Evolutionary conservation across 2,888 invertebrate genomes (phyloP).

Genomic region (Hyposoter didymator): DNA sequence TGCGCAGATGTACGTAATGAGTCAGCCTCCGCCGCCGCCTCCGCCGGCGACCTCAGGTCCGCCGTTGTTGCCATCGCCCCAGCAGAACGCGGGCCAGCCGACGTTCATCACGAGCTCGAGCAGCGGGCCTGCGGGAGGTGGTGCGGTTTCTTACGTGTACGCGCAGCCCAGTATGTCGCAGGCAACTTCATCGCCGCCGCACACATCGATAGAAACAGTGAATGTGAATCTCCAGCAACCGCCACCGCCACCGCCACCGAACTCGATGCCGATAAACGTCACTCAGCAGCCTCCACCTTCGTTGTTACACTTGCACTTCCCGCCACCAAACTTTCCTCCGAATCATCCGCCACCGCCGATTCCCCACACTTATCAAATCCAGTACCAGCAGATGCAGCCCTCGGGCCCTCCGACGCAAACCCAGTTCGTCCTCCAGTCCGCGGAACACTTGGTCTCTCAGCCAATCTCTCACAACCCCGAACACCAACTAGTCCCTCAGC

Average conservation of each 20-base stretch:
- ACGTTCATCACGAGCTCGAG: slow-evolving; percentile 77
- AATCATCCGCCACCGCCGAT: slow-evolving; percentile 83
- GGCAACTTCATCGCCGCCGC: slow-evolving; percentile 78
- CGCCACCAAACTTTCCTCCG: slow-evolving; percentile 82
- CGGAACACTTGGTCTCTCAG: slow-evolving; percentile 78
- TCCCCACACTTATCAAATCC: slow-evolving; percentile 83
- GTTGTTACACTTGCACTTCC: slow-evolving; percentile 81
- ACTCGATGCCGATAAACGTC: slow-evolving; percentile 75
- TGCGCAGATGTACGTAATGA: slow-evolving; percentile 83
- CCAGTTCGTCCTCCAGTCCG: slow-evolving; percentile 81
- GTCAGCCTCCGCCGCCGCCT: slow-evolving; percentile 78
- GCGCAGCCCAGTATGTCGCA: slow-evolving; percentile 80
- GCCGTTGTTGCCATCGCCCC: slow-evolving; percentile 72
- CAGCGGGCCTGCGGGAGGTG: slow-evolving; percentile 73
- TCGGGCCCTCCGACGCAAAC: slow-evolving; percentile 78
- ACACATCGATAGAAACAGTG: slow-evolving; percentile 79
- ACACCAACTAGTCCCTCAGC: slow-evolving; percentile 72
- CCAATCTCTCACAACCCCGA: slow-evolving; percentile 79
- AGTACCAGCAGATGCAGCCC: slow-evolving; percentile 81
- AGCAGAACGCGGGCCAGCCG: slow-evolving; percentile 76
- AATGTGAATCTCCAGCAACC: slow-evolving; percentile 83
- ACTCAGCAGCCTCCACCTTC: slow-evolving; percentile 81
- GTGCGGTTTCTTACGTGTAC: slow-evolving; percentile 82
- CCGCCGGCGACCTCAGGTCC: slow-evolving; percentile 70
- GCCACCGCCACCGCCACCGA: slow-evolving; percentile 74